A percentile compares a stretch with the other conserved stretches of the same genome.
Conservation (phyloP, 2,888 invertebrate species). For the Eremobia ochroleuca region DNA sequence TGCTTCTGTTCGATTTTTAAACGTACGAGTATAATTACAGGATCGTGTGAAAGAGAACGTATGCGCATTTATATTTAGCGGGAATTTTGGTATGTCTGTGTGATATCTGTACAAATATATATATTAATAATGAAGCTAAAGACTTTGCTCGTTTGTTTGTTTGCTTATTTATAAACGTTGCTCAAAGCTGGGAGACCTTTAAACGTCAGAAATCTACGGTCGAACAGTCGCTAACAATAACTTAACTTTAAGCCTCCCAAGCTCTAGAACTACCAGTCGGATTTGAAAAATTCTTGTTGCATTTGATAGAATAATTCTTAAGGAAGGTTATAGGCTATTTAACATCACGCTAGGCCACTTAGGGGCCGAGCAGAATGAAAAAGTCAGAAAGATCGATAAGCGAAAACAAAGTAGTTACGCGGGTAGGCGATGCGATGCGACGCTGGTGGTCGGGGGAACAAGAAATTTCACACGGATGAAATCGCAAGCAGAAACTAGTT, state of each 20-base stretch:
- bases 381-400: neutral
- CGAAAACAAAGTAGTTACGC: no score
- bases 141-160: neutral
- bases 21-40: constrained; percentile 52
- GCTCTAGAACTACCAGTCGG: neutral
- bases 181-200: no score
- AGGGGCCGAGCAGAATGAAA: neutral
- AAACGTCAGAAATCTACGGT: no score
- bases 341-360: neutral
- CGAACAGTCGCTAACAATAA: neutral
- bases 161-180: no score
- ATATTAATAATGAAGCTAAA: neutral
- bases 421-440: neutral
- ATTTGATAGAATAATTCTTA: no score
- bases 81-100: constrained; percentile 16
- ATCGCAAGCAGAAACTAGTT: neutral
- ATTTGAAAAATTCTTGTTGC: no score
- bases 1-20: constrained; percentile 57
- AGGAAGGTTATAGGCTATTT: neutral
- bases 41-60: constrained; percentile 57
- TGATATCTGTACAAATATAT: neutral
- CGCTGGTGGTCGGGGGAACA: neutral
- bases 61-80: neutral
- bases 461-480: neutral
- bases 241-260: neutral